A percentile compares a stretch with the other conserved stretches of the same genome.
Conservation (phyloP, 2,888 invertebrate species). For the Drosophila subquinaria region DNA sequence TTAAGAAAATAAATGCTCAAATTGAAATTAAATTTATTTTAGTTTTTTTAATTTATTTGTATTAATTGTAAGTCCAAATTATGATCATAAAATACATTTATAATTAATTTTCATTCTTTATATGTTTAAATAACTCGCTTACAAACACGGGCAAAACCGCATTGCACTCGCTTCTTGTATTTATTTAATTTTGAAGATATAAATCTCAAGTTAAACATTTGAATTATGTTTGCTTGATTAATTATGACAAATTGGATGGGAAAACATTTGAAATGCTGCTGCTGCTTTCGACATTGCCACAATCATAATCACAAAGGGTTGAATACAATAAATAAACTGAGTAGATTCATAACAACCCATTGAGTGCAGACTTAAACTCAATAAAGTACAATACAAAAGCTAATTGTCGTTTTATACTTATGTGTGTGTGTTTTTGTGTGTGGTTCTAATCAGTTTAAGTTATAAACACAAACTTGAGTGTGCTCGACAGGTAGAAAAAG, state of each 20-base stretch:
- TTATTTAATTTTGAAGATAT: neutral
- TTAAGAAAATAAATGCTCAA: no score
- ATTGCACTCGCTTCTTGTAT: neutral
- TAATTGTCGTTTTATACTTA: conserved; percentile 36
- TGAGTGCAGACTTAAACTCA: conserved; percentile 51
- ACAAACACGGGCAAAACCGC: neutral
- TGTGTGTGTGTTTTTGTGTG: neutral
- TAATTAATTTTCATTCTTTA: no score
- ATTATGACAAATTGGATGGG: conserved; percentile 40
- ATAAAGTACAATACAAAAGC: conserved; percentile 41
- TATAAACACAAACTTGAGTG: conserved; percentile 26
- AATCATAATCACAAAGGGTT: conserved; percentile 46
- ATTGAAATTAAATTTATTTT: no score
- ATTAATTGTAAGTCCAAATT: no score
- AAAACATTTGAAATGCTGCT: conserved; percentile 34
- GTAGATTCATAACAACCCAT: conserved; percentile 40
- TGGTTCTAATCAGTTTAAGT: conserved; percentile 43
- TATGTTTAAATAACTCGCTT: no score
- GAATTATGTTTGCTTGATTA: conserved; percentile 47
- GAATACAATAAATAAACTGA: conserved; percentile 28
- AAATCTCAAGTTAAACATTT: conserved; percentile 6
- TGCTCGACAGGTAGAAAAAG: conserved; percentile 36
- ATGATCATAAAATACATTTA: no score
- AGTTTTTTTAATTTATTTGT: no score
- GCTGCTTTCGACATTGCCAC: conserved; percentile 42